Percentiles rank a stretch among this genome's conserved stretches.
Evolutionary conservation across 2,797 vertebrate species (phyloP).

Genomic region (Pantherophis vulpinus): DNA sequence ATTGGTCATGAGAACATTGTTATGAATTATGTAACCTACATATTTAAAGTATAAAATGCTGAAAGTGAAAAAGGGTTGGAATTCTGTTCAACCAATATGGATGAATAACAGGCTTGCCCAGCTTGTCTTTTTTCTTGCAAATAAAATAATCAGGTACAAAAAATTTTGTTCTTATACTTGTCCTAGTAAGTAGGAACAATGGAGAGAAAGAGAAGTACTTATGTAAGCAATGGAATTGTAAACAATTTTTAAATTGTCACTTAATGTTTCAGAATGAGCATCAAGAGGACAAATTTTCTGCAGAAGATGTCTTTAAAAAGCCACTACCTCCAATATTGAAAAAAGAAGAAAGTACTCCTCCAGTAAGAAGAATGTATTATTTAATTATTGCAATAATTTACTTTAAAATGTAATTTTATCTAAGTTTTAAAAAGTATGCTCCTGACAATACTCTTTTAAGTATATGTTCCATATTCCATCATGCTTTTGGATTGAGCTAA

Average conservation of each 20-base stretch:
- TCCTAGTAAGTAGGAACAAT: background rate
- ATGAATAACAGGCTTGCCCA: background rate
- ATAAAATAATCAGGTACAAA: background rate
- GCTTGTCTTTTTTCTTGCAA: background rate
- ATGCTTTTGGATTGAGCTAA: background rate
- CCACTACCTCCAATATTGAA: conserved; percentile 88
- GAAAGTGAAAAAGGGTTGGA: background rate
- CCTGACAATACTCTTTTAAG: background rate
- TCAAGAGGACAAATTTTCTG: conserved; percentile 65
- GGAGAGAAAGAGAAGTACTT: background rate
- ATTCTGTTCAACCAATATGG: background rate
- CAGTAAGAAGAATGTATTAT: conserved; percentile 73
- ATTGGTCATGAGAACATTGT: background rate
- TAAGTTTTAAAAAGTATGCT: background rate
- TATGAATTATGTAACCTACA: background rate
- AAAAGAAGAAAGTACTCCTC: conserved; percentile 82
- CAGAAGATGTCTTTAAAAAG: conserved; percentile 94
- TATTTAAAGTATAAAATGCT: background rate
- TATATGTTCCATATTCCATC: background rate
- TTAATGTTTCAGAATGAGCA: conserved; percentile 67
- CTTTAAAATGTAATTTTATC: background rate
- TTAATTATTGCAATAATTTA: background rate
- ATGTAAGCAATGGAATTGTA: background rate
- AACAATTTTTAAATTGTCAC: conserved; percentile 14
- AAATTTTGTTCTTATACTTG: background rate